Conservation (phyloP, 2,888 invertebrate genomes). For the Pristionchus fissidentatus region DNA sequence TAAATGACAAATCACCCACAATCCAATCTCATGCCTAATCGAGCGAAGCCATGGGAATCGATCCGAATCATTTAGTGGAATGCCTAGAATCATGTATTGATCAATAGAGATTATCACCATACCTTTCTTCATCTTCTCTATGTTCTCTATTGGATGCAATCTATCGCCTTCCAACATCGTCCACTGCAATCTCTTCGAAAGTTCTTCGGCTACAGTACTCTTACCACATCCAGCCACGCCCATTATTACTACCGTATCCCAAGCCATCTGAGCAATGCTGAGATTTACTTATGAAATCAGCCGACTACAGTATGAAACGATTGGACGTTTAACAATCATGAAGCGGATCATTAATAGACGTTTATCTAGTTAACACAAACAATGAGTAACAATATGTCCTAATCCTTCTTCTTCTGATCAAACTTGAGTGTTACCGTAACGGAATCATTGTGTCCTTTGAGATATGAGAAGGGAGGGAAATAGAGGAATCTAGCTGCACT, state of each 20-base stretch:
- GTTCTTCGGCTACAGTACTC: slow-evolving; percentile 50
- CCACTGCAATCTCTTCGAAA: slow-evolving; percentile 1
- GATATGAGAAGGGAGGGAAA: slow-evolving; percentile 40
- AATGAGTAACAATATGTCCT: not conserved
- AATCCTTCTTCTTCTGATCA: not conserved
- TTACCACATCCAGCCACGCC: slow-evolving; percentile 58
- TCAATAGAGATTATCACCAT: not conserved
- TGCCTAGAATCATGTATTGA: not conserved
- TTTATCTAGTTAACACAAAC: not conserved
- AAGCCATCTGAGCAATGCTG: not conserved
- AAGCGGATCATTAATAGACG: not conserved
- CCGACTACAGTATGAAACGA: not conserved
- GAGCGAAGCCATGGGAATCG: slow-evolving; percentile 16
- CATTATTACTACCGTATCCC: slow-evolving; percentile 48
- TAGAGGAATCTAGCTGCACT: slow-evolving; percentile 42
- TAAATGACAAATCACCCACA: not conserved
- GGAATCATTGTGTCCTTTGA: slow-evolving; percentile 37
- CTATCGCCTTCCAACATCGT: slow-evolving; percentile 19
- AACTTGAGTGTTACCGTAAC: not conserved
- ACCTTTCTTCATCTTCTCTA: slow-evolving; percentile 42
- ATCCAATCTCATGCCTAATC: not conserved
- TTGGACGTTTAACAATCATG: not conserved
- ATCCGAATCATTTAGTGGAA: slow-evolving; percentile 35
- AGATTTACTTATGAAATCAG: not conserved
- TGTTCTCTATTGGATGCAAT: slow-evolving; percentile 11